Base-by-base conservation (phyloP, 1,140 invertebrate genomes). In the Condylostylus longicornis region DNA sequence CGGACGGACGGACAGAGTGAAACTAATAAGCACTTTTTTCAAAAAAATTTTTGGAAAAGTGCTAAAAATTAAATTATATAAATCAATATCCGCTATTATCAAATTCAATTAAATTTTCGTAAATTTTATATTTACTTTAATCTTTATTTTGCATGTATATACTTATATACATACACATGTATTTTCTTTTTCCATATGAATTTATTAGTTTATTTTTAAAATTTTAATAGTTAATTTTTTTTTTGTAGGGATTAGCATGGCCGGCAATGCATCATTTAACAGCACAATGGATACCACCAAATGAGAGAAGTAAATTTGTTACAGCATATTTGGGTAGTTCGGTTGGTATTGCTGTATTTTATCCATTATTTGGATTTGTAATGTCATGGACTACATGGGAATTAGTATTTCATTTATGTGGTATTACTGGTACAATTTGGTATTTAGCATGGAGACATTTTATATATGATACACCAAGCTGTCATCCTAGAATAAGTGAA, bases 211-310 rank as follows among this genome's bases (percentile, higher is more conserved):
- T n/a, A n/a, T n/a, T n/a, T n/a, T n/a, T n/a, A n/a, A n/a, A 25
- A 25, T 25, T 25, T 18, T 18, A 7, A 28, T 40, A 5, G 17
- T 18, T 31, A n/a, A 33, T 38, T 17, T 40, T 18, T 23, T 37
- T 37, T 36, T 50, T 59, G 35, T 43, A 87, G 82, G 85, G 85
- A 18, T 70, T 84, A 27, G 67, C 74, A 4, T 87, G 82, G 74
- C 86, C 86, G 7, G 71, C 81, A 2, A 82, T 83, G 66, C 82
- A 89, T 61, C 68, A 76, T 29, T 68, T 89, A 58, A 75, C 82
- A 12, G 77, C 80, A 0, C 74, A 77, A 49, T 91, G 86, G 86
- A 78, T 84, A 35, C 83, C 83, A 4, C 75, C 76, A 0, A 69
- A 75, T 37, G 84, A 88, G 54, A 69, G 82, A 32, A 82, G 78